These are phyloP conservation scores for Nowickia ferox DNA, from an alignment of 2,888 invertebrate species.

Conservation along the genomic window DNA sequence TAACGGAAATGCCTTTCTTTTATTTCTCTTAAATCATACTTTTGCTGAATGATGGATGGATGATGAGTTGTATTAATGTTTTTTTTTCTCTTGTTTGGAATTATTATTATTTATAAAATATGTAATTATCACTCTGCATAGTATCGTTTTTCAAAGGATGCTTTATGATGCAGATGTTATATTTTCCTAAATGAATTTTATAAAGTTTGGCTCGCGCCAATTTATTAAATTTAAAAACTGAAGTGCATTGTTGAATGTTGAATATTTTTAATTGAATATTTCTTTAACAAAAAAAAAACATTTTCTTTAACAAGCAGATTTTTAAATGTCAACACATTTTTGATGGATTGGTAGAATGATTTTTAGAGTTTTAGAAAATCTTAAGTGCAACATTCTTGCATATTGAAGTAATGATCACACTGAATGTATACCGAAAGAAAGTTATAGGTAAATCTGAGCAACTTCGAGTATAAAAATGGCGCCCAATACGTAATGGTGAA, in stretches of 20 bases:
- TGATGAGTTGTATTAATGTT: conserved; percentile 53
- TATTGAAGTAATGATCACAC: background rate
- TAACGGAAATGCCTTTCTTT: conserved; percentile 68
- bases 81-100: conserved; percentile 7
- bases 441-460: no score
- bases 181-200: conserved; percentile 34
- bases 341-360: conserved; percentile 54
- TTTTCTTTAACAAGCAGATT: conserved; percentile 14
- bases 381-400: background rate
- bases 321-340: conserved; percentile 63
- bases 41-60: conserved; percentile 42
- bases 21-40: conserved; percentile 42
- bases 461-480: no score
- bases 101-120: conserved; percentile 60
- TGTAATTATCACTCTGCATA: conserved; percentile 70
- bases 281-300: background rate
- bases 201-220: conserved; percentile 69
- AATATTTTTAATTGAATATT: conserved; percentile 25
- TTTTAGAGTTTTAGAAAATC: background rate
- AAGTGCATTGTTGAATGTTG: conserved; percentile 32
- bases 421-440: no score
- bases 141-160: conserved; percentile 72
- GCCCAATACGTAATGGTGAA: no score
- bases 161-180: conserved; percentile 64
- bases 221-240: conserved; percentile 52